phyloP scores from a whole-genome alignment of 1,140 invertebrate species.

The Cyclina sinensis region DNA sequence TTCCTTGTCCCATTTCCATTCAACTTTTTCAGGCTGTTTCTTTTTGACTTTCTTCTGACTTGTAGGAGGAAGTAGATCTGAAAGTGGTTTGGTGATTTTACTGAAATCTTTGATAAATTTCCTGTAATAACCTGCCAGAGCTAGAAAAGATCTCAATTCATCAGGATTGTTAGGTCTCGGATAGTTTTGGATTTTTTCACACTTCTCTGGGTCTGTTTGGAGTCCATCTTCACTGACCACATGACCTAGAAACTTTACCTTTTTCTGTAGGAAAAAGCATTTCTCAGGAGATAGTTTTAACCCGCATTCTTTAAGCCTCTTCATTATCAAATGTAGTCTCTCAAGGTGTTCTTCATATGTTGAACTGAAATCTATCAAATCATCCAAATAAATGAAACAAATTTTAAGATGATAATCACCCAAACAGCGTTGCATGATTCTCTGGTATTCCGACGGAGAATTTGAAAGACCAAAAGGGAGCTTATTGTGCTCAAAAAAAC shows the following conservation, averaged over 20 bases:
- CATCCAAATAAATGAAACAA: conserved; percentile 55
- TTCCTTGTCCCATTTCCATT: no score
- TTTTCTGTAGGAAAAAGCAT: neutral
- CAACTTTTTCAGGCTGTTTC: no score
- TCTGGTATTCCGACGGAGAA: conserved; percentile 71
- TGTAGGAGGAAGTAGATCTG: no score
- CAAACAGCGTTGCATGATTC: conserved; percentile 70
- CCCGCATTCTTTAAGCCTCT: conserved; percentile 44
- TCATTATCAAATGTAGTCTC: conserved; percentile 44
- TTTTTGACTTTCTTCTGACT: no score
- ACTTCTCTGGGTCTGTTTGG: conserved; percentile 74
- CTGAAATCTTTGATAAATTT: no score
- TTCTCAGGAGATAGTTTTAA: conserved; percentile 57
- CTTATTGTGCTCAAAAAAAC: conserved; percentile 52
- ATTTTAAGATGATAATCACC: conserved; percentile 49
- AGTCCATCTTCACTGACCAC: conserved; percentile 69
- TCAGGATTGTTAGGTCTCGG: conserved; percentile 72
- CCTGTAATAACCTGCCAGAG: no score
- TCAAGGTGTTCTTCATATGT: conserved; percentile 57
- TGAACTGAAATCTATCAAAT: conserved; percentile 61
- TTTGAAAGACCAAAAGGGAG: conserved; percentile 62
- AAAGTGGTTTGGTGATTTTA: no score
- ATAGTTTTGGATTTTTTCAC: conserved; percentile 76
- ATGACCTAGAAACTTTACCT: conserved; percentile 73
- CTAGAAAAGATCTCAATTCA: no score